Base-by-base conservation (phyloP, 1,140 invertebrate genomes). In the Drosophila chauvacae region DNA sequence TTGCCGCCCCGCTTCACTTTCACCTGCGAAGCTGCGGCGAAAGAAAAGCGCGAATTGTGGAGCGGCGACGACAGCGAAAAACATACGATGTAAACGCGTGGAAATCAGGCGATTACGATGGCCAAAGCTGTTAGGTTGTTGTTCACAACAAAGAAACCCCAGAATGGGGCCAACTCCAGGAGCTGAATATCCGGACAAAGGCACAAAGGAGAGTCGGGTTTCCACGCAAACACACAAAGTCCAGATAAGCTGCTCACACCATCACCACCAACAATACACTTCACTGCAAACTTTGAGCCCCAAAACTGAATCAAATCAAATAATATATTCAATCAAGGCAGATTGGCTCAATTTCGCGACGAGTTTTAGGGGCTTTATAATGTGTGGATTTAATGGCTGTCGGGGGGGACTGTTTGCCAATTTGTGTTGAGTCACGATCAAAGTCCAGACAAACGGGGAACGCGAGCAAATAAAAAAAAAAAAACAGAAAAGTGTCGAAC, bases 381-480 rank as follows among this genome's bases (percentile, higher is more conserved):
- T 75, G 14, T 63, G 68, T 64, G 65, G 59, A 65, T 85, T 78
- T 73, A 59, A 75, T 68, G 59, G 35, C 14, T 23, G 56, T 16
- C 57, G 70, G 73, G 48, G 70, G 73, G 41, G 33, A 16, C 42
- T 80, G 66, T 64, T 80, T 80, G 66, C 69, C 33, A 18, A 51
- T 74, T 77, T 86, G 42, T 87, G 85, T 88, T 90, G 74, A 90
- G 85, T 88, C 81, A 90, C 77, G 85, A 75, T 79, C 78, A 88
- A 88, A 88, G 86, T 88, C 77, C 84, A 85, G 76, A 57, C 58
- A 61, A 70, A 71, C 58, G 62, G 53, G 69, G 62, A 75, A 64
- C 39, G 76, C 75, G 68, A 61, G 42, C 20, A 14, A 58, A 20
- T n/a, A 64, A 33, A 50, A 65, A 18, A 18, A 37, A 37, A 35